Base-by-base conservation (phyloP, 2,888 invertebrate species). In the Cantharis rufa region DNA sequence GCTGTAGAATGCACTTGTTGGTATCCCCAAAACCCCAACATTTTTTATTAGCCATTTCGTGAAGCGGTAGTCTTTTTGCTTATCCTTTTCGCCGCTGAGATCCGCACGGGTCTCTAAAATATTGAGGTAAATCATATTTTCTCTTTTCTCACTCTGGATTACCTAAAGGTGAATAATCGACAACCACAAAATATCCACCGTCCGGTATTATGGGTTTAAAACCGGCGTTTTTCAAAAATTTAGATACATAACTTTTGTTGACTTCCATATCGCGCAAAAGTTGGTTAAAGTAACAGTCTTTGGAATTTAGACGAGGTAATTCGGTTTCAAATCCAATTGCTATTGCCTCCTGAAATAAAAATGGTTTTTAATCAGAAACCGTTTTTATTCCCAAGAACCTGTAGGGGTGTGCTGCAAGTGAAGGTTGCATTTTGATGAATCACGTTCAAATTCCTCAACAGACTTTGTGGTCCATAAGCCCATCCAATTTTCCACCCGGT, bases 401-500 rank as follows among this genome's bases (percentile, higher is more conserved):
- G 98, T 76, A 96, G 88, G 0, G 97, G 96, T 0, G 98, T 98
- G 13, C 92, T 91, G 86, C 96, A 96, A 0, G 97, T 97, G 86
- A 98, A 98, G 0, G 97, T 93, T 82, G 94, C 94, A 89, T 98
- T 98, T 88, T 99, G 98, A 88, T 99, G 98, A 18, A 98, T 94
- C 81, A 95, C 92, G 86, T 95, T 94, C 75, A 98, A 87, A 86
- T 97, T 96, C 62, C 89, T 87, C 85, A 99, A 92, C 10, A 99
- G 90, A 77, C 92, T 87, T 0, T 92, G 91, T 0, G 98, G 98
- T 0, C 95, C 98, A 87, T 98, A 96, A 0, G 96, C 96, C 99
- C 99, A 99, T 71, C 99, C 99, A 3, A 93, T 92, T 91, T 95
- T 98, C 98, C 98, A 98, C 3, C 99, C 99, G 0, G 99, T 99